A percentile compares a stretch with the other conserved stretches of the same genome.
These are phyloP conservation scores for Montipora efflorescens DNA, from an alignment of 64 coral and sea anemone genomes.

Conservation along the genomic window DNA sequence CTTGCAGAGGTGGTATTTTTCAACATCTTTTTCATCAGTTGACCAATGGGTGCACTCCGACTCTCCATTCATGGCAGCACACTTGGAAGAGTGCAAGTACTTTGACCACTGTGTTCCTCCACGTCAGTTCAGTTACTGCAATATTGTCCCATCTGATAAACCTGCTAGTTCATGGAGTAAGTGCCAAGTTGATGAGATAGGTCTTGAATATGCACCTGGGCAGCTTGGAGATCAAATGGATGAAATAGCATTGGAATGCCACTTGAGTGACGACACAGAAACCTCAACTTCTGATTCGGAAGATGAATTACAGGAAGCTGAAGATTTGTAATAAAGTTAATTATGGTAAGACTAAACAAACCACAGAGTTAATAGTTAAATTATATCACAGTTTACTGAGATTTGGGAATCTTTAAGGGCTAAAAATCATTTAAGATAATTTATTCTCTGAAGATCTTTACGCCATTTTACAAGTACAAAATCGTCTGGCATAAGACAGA, in stretches of 20 bases:
- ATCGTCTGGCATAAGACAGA: too few species aligned
- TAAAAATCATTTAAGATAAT: too few species aligned
- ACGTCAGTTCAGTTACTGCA: slow-evolving; percentile 75
- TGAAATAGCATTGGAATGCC: slow-evolving; percentile 25
- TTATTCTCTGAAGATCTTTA: too few species aligned
- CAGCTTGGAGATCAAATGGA: background rate
- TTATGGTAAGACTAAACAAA: background rate
- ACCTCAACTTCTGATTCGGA: slow-evolving; percentile 20
- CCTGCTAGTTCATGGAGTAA: background rate
- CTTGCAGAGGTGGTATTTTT: slow-evolving; percentile 94
- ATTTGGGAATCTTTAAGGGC: too few species aligned
- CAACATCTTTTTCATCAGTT: slow-evolving; percentile 76
- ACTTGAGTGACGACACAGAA: slow-evolving; percentile 14
- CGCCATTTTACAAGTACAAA: too few species aligned
- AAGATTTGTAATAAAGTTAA: background rate
- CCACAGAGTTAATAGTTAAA: background rate
- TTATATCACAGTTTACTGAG: background rate
- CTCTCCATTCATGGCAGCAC: slow-evolving; percentile 86
- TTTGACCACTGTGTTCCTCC: slow-evolving; percentile 73
- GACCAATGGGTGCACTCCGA: slow-evolving; percentile 83
- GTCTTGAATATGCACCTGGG: background rate
- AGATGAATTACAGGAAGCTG: background rate
- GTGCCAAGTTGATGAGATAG: background rate
- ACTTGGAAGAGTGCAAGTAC: slow-evolving; percentile 86
- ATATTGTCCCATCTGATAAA: background rate